A percentile compares a stretch with the other conserved stretches of the same genome.
phyloP scores from a whole-genome alignment of 2,888 invertebrate species.

The Stictocephala bisonia region DNA sequence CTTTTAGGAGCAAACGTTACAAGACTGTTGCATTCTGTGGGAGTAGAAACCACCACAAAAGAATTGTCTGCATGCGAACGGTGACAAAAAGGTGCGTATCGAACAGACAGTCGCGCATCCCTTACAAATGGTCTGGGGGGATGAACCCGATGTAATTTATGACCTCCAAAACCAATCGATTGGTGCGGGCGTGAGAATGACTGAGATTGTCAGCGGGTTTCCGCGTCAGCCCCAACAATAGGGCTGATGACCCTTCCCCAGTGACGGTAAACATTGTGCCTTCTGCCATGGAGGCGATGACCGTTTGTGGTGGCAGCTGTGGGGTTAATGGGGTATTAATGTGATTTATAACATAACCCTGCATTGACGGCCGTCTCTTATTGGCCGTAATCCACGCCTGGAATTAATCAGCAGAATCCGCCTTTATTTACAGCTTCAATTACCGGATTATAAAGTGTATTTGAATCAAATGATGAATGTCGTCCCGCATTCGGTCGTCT shows the following conservation, averaged over 20 bases:
- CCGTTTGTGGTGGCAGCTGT: slow-evolving; percentile 19
- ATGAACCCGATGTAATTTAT: slow-evolving; percentile 21
- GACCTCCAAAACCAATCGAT: slow-evolving; percentile 26
- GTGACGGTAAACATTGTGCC: slow-evolving; percentile 32
- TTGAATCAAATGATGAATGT: slow-evolving; percentile 11
- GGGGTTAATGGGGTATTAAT: slow-evolving; percentile 40
- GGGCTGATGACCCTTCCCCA: slow-evolving; percentile 30
- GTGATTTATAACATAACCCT: slow-evolving; percentile 23
- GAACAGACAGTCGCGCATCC: slow-evolving; percentile 21
- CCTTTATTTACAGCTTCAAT: slow-evolving; percentile 30
- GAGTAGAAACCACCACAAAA: slow-evolving; percentile 23
- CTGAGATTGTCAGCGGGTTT: slow-evolving; percentile 23
- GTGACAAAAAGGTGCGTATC: slow-evolving; percentile 34
- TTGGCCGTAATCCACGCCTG: slow-evolving; percentile 32
- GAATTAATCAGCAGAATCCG: slow-evolving; percentile 32
- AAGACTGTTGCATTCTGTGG: slow-evolving; percentile 9
- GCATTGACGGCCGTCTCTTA: slow-evolving; percentile 28
- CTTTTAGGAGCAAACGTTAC: slow-evolving; percentile 4
- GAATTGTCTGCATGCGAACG: slow-evolving; percentile 1
- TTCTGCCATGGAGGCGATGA: slow-evolving; percentile 2
- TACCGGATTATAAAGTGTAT: slow-evolving; percentile 28
- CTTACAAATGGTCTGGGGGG: slow-evolving; percentile 30
- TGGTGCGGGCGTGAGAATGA: slow-evolving; percentile 35
- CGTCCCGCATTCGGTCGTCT: slow-evolving; percentile 12
- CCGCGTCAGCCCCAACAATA: slow-evolving; percentile 15